Base-by-base conservation (phyloP, 2,113 vertebrate species). In the Pipra filicauda region DNA sequence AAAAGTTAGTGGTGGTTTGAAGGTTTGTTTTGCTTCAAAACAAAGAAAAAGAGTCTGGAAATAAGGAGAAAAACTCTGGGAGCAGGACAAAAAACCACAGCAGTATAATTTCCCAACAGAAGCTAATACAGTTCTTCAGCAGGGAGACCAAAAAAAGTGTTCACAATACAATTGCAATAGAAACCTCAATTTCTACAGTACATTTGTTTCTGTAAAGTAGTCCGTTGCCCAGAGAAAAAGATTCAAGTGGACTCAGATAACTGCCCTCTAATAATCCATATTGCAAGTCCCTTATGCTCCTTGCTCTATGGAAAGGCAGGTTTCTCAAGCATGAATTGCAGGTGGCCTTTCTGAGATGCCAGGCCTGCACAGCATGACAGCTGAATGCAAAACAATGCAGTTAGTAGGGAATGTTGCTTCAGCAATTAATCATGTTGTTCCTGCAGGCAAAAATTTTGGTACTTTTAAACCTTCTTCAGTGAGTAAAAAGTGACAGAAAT, bases 321-420 rank as follows among this genome's bases (percentile, higher is more conserved):
- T 41, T 80, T 62, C 57, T 51, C 30, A 41, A 51, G 48, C 4
- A 5, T 2, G 15, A 9, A 3, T 39, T 52, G 15, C 43, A 31
- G 28, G 21, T 44, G 49, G 27, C 43, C 66, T 24, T 21, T 80
- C 9, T 0, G 2, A 61, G 26, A 35, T 51, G 33, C n/a, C 37
- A 62, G 43, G 23, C 9, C 33, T 26, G 23, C 35, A n/a, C 14
- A 49, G 72, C 14, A 3, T 4, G 14, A 31, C 4, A 16, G 31
- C 51, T 22, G 35, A 73, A 65, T 21, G 31, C 1, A 4, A 22
- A 23, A 2, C 0, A 0, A 31, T 4, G 31, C 30, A 3, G 24
- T 8, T 6, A 8, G 31, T 2, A 12, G 28, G 46, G 22, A 62
- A 37, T 1, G 22, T 19, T 5, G 3, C n/a, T 22, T 31, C 58